Percentiles rank a stretch among this genome's conserved stretches.
Conservation (phyloP, 2,797 vertebrate genomes). For the Rachycentron canadum region DNA sequence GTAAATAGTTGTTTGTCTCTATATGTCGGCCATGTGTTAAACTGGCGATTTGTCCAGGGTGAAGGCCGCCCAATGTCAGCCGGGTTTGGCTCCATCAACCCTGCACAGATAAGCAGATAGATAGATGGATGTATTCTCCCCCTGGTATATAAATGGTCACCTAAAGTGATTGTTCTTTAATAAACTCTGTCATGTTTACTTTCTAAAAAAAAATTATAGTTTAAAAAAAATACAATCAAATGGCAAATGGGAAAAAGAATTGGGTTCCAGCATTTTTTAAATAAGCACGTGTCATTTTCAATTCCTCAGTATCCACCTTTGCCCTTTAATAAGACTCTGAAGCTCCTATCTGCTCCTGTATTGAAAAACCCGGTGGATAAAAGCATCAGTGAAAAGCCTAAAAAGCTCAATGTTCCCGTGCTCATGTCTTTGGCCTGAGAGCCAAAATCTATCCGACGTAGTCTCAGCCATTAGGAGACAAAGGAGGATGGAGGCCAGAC, state of each 20-base stretch:
- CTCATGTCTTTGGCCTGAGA: neutral
- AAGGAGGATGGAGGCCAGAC: slow-evolving; percentile 16
- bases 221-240: neutral
- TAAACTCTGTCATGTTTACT: neutral
- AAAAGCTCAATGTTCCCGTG: neutral
- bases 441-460: neutral
- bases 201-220: neutral
- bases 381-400: neutral
- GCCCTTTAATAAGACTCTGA: neutral
- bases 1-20: too few species aligned
- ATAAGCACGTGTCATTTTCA: slow-evolving; percentile 4
- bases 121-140: too few species aligned
- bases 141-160: too few species aligned
- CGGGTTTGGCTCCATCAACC: too few species aligned
- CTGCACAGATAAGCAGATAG: too few species aligned
- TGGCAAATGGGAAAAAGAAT: neutral
- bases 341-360: neutral
- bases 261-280: neutral
- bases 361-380: neutral
- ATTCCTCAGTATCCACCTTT: neutral
- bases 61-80: too few species aligned
- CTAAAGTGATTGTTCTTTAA: neutral
- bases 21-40: too few species aligned
- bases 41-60: too few species aligned
- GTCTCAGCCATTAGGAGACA: slow-evolving; percentile 19